Evolutionary conservation across 2,888 invertebrate genomes (phyloP).

Genomic region (Mesorhabditis sp.): DNA sequence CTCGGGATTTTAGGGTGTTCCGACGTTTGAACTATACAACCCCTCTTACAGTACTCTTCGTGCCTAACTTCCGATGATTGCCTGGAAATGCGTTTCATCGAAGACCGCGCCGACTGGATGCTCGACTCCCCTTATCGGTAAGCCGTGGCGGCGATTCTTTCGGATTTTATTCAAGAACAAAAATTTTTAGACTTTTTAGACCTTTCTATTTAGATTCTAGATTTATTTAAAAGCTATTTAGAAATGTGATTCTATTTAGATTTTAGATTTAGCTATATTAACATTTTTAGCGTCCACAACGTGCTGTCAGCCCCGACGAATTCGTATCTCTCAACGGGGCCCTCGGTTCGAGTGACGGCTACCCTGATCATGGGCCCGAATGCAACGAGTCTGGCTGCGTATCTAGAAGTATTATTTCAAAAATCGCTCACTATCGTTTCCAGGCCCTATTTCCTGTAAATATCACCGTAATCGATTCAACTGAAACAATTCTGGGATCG

Average conservation of each 20-base stretch:
- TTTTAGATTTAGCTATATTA: not conserved
- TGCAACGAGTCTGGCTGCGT: no score
- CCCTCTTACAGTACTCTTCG: not conserved
- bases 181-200: not conserved
- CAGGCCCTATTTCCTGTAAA: not conserved
- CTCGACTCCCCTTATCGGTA: not conserved
- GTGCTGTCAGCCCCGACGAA: not conserved
- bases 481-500: not conserved
- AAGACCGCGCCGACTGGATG: conserved; percentile 5
- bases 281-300: not conserved
- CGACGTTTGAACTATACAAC: no score
- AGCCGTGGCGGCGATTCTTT: not conserved
- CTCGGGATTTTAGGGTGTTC: no score
- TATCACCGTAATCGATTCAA: not conserved
- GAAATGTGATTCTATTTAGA: not conserved
- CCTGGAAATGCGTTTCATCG: not conserved
- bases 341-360: not conserved
- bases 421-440: not conserved
- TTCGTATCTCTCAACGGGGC: not conserved
- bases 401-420: no score
- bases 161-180: no score
- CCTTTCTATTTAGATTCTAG: not conserved
- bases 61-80: not conserved
- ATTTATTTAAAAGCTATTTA: not conserved
- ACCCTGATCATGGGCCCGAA: not conserved